Base-by-base conservation (phyloP, 2,797 vertebrate species). In the Staurois parvus region DNA sequence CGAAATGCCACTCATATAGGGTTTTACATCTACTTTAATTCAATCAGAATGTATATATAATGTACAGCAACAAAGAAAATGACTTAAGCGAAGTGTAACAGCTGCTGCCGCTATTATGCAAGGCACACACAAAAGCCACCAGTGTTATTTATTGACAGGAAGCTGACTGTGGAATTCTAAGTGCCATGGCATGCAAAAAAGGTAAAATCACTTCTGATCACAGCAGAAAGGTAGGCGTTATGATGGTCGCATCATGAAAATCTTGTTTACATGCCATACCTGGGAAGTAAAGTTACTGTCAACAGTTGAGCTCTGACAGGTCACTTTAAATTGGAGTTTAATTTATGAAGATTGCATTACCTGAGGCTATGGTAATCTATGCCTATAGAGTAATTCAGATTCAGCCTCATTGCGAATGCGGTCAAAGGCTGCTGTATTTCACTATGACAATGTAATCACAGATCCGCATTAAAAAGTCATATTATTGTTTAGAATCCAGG, bases 381-480 rank as follows among this genome's bases (percentile, higher is more conserved):
- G 95, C 95, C 90, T 90, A 93, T 66, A 88, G 94, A 95, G 96
- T 96, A 96, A 96, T 96, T 98, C 97, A 96, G 94, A 89, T 95
- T 94, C 95, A 93, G 91, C 93, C 95, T 96, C 95, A 95, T 96
- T 97, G 95, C 91, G 91, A 95, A 96, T 94, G 96, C 95, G 93
- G 96, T 96, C 96, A 94, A 94, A 96, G 96, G 88, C 92, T 91
- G 82, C 92, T 93, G 93, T 99, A 98, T 98, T 98, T 99, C 97
- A 98, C 95, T 80, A 90, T 99, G 98, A 98, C 98, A 99, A 96
- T 97, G 98, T 99, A 99, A 99, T 99, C 98, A 98, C 97, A 97
- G 97, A 95, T 96, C 95, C 97, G 94, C 97, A 99, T 99, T 99
- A 99, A 99, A 99, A 98, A 99, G 98, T 99, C 98, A 99, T n/a